A percentile compares a stretch with the other conserved stretches of the same genome.
Conservation (phyloP, 2,113 vertebrate genomes). For the Pionites leucogaster region DNA sequence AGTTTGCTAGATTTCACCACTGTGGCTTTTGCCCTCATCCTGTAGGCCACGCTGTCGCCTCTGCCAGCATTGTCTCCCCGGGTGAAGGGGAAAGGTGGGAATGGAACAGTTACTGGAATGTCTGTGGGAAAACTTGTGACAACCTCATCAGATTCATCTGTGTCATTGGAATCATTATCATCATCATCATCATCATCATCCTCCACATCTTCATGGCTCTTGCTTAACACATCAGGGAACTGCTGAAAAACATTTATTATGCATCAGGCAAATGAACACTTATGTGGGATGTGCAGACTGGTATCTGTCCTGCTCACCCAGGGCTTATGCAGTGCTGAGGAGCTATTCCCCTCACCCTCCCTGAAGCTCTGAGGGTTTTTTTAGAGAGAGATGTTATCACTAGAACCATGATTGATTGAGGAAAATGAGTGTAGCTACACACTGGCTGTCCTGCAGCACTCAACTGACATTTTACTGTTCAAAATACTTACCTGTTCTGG, state of each 20-base stretch:
- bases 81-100: conserved; percentile 51
- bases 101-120: not conserved
- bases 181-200: not conserved
- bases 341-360: not conserved
- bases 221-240: conserved; percentile 44
- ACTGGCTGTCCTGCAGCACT: not conserved
- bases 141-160: conserved; percentile 68
- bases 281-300: not conserved
- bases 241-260: conserved; percentile 48
- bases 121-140: conserved; percentile 20
- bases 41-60: conserved; percentile 69
- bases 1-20: not conserved
- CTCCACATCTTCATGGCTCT: conserved; percentile 58
- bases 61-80: conserved; percentile 41
- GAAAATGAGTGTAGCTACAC: not conserved
- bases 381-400: not conserved
- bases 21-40: conserved; percentile 6
- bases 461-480: not conserved
- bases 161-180: conserved; percentile 67
- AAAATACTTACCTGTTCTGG: conserved; percentile 55
- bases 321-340: not conserved
- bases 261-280: not conserved
- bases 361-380: not conserved
- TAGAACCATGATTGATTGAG: not conserved
- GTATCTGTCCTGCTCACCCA: not conserved